Base-by-base conservation (phyloP, 2,797 vertebrate genomes). In the Ceryle rudis region DNA sequence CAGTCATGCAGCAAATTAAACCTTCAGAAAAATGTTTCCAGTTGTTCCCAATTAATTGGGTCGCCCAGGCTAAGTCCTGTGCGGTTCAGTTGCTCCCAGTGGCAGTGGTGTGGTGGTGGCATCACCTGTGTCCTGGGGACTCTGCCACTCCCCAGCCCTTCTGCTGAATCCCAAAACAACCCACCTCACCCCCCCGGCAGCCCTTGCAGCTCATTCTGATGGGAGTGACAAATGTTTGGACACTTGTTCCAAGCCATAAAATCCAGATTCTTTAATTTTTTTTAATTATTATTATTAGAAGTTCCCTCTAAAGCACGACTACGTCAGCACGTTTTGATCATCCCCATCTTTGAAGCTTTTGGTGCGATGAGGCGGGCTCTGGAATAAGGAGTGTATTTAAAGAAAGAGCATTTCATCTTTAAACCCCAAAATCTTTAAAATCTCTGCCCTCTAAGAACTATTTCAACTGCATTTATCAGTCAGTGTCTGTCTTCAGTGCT, bases 1-100 rank as follows among this genome's bases (percentile, higher is more conserved):
- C 94, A 88, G 14, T 78, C 95, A 96, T 69, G 96, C 96, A 92
- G 95, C 69, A 96, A 97, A 96, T 97, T 94, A 88, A 94, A 89
- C 69, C 84, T 65, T 81, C 31, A 67, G 52, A 18, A 94, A 92
- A 90, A 46, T 4, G 19, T 67, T 97, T 87, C 81, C 83, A 65
- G 75, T 70, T n/a, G 74, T 6, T 93, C 57, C 75, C 18, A 78
- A 31, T 86, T 94, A 97, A 97, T 95, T 92, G 95, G 91, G 79
- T 94, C 1, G 0, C 66, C 73, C 33, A 0, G 47, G 47, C 55
- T 78, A 65, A 72, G 11, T 28, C 87, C 81, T 14, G 57, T 0
- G 25, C 2, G 37, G 77, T 60, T 35, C 28, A 2, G 0, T 7
- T 2, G 21, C 37, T 51, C 49, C 49, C 0, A 0, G 55, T 0